phyloP scores from a whole-genome alignment of 2,797 vertebrate species.

The Macropodus opercularis region DNA sequence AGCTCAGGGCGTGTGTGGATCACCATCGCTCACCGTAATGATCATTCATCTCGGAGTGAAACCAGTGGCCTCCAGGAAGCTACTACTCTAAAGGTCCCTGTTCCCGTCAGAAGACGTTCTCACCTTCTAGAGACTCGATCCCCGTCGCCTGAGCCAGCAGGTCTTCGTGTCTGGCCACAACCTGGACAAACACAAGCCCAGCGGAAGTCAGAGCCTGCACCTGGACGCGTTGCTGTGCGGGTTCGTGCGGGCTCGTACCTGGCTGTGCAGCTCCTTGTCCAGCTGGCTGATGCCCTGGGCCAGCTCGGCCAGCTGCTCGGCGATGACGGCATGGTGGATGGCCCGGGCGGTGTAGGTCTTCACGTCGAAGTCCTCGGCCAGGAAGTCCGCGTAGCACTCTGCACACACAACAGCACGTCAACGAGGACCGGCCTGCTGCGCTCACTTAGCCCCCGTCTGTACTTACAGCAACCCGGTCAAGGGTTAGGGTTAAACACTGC shows the following conservation, averaged over 20 bases:
- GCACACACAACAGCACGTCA: conserved; percentile 26
- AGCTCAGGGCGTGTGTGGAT: too few species aligned
- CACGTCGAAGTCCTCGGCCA: conserved; percentile 91
- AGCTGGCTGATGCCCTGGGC: conserved; percentile 97
- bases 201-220: background rate
- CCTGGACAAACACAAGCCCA: conserved; percentile 78
- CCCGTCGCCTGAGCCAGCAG: conserved; percentile 95
- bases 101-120: conserved; percentile 19
- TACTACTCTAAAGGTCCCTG: background rate
- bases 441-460: too few species aligned
- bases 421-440: too few species aligned
- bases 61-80: background rate
- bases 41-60: background rate
- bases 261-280: conserved; percentile 95
- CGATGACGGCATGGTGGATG: conserved; percentile 94
- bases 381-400: conserved; percentile 93
- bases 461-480: too few species aligned
- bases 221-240: background rate
- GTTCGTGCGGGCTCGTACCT: conserved; percentile 76
- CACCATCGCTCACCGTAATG: background rate
- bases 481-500: too few species aligned
- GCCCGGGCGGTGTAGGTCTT: conserved; percentile 94
- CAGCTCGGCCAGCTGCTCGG: conserved; percentile 93
- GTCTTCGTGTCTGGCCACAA: conserved; percentile 96
- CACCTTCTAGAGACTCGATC: conserved; percentile 97